These are phyloP conservation scores for Drosophila silvestris DNA, from an alignment of 2,888 invertebrate genomes.

Conservation along the genomic window DNA sequence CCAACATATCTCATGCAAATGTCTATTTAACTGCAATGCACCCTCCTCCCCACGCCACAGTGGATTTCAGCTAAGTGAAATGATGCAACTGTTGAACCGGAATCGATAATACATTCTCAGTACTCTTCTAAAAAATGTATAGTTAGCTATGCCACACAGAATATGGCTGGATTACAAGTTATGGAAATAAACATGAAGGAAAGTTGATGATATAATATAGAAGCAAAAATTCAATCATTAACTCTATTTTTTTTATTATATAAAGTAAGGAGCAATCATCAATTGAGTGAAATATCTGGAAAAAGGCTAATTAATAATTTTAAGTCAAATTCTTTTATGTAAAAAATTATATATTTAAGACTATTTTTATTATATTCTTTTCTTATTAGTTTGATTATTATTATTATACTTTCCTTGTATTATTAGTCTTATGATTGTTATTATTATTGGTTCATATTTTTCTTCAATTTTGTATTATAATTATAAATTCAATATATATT, in stretches of 20 bases:
- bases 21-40: conserved; percentile 76
- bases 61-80: conserved; percentile 65
- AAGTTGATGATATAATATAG: not conserved
- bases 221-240: not conserved
- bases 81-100: conserved; percentile 77
- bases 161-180: not conserved
- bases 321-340: not conserved
- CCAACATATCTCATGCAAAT: conserved; percentile 75
- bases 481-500: not conserved
- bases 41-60: conserved; percentile 23
- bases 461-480: not conserved
- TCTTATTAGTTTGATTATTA: not conserved
- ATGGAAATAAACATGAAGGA: not conserved
- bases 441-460: not conserved
- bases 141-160: not conserved
- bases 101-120: conserved; percentile 66
- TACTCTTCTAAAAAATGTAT: not conserved
- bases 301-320: not conserved
- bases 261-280: not conserved
- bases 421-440: no score
- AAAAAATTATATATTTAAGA: not conserved
- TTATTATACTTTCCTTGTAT: no score
- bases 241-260: not conserved
- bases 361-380: not conserved
- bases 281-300: not conserved